A percentile compares a stretch with the other conserved stretches of the same genome.
Conservation (phyloP, 1,140 invertebrate genomes). For the Micrasema minimum region DNA sequence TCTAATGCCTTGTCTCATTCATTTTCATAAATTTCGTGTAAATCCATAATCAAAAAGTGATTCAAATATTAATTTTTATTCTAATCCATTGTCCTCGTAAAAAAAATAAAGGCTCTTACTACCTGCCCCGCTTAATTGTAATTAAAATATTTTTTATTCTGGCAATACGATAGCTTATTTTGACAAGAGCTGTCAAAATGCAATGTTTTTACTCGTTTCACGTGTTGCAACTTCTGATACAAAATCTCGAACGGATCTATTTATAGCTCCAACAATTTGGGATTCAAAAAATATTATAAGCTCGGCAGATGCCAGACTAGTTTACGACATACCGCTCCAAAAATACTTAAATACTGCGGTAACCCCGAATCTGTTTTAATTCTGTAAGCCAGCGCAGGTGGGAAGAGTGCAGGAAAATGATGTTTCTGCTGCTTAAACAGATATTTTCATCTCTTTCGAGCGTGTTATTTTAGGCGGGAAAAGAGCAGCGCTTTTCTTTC, state of each 20-base stretch:
- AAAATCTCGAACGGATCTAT: background rate
- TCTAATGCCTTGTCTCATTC: too few relatives aligned
- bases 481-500: slow-evolving; percentile 6
- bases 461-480: slow-evolving; percentile 16
- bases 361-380: slow-evolving; percentile 31
- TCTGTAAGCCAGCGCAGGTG: slow-evolving; percentile 26
- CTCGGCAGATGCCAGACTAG: background rate
- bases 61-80: too few relatives aligned
- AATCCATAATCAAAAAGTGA: too few relatives aligned
- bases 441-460: slow-evolving; percentile 28
- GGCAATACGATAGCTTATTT: slow-evolving; percentile 2
- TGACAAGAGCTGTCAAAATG: slow-evolving; percentile 29
- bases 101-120: too few relatives aligned
- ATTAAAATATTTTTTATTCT: background rate
- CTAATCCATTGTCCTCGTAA: too few relatives aligned
- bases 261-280: slow-evolving; percentile 7
- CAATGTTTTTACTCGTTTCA: slow-evolving; percentile 13
- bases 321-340: slow-evolving; percentile 33
- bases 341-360: slow-evolving; percentile 40
- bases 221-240: slow-evolving; percentile 10
- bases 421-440: background rate
- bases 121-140: too few relatives aligned
- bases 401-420: slow-evolving; percentile 19
- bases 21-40: too few relatives aligned
- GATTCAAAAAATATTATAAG: slow-evolving; percentile 14